phyloP scores from a whole-genome alignment of 2,888 invertebrate species.

The Seira sanloemensis region DNA sequence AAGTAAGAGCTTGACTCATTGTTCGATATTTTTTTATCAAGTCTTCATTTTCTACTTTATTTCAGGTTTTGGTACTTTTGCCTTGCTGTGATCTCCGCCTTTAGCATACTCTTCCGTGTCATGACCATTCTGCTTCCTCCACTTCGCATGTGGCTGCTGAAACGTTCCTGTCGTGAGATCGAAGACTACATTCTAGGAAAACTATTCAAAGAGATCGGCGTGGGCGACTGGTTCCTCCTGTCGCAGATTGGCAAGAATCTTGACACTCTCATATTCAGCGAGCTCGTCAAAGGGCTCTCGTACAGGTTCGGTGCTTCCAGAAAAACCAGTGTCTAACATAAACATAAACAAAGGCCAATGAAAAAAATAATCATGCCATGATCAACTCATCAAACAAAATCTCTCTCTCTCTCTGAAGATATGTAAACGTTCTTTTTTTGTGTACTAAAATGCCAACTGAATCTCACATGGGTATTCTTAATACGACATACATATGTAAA shows the following conservation, averaged over 20 bases:
- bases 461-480: background rate
- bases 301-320: slow-evolving; percentile 66
- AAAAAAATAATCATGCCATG: slow-evolving; percentile 10
- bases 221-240: slow-evolving; percentile 69
- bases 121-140: slow-evolving; percentile 65
- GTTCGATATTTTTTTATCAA: background rate
- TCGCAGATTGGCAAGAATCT: slow-evolving; percentile 70
- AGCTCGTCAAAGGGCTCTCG: slow-evolving; percentile 65
- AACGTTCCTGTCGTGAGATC: slow-evolving; percentile 62
- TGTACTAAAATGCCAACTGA: slow-evolving; percentile 6
- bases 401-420: no score
- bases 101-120: slow-evolving; percentile 66
- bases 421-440: no score
- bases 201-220: slow-evolving; percentile 62
- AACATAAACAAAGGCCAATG: background rate
- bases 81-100: slow-evolving; percentile 65
- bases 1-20: no score
- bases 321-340: slow-evolving; percentile 61
- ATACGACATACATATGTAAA: background rate
- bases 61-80: slow-evolving; percentile 65
- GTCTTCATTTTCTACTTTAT: background rate
- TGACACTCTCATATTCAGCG: slow-evolving; percentile 63
- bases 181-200: slow-evolving; percentile 65
- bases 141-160: slow-evolving; percentile 66
- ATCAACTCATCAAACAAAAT: background rate